Base-by-base conservation (phyloP, 2,888 invertebrate species). In the Phortica magna region DNA sequence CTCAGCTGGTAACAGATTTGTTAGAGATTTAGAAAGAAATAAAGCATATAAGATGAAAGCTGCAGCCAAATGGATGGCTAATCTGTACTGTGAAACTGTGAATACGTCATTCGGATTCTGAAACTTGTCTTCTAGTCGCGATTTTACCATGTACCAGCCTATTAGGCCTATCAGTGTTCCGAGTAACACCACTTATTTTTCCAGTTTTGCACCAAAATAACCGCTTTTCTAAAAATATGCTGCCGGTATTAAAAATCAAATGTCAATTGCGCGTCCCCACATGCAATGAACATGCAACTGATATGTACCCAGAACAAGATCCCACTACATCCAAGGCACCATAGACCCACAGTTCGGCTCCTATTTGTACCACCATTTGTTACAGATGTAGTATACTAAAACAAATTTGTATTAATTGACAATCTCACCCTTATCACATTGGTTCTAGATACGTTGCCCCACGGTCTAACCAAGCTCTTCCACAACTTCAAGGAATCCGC, bases 101-200 rank as follows among this genome's bases (percentile, higher is more conserved):
- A 97, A 97, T 14, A 97, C 95, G 89, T 97, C 97, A 64, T 94
- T 94, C 1, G 95, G 95, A 0, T 95, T 96, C 61, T 95, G 94
- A 92, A 98, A 98, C 59, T 96, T 93, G 92, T 97, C 95, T 89
- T 98, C 98, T 68, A 98, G 93, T 0, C 99, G 99, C 0, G 99
- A 99, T 92, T 99, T 97, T 0, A 99, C 99, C 99, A 99, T 99
- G 93, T 99, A 99, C 99, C 99, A 99, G 12, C 99, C 99, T 94
- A 99, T 95, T 22, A 99, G 93, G 76, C 99, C 99, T 96, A 99
- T 95, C 0, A 99, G 93, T 0, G 94, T 92, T 31, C 97, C 97
- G 90, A 97, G 95, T 0, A 93, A 92, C 0, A 94, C 89, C 10
- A 98, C 94, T 55, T 97, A 92, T 41, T 93, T 93, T 91, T 98